Evolutionary conservation across 2,113 vertebrate species (phyloP).

Genomic region (Sphaerodactylus townsendi): DNA sequence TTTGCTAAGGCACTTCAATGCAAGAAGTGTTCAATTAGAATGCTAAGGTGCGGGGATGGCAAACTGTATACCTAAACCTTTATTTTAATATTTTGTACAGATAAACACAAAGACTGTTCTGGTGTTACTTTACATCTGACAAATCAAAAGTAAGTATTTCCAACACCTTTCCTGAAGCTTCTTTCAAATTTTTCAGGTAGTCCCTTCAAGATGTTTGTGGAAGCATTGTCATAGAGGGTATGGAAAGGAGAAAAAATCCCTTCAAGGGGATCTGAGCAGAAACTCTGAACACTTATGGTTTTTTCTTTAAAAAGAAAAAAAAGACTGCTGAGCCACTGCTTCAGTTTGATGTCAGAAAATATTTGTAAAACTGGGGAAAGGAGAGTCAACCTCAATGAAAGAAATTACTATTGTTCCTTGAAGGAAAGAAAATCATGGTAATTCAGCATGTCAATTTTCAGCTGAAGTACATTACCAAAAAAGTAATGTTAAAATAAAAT

Average conservation of each 20-base stretch:
- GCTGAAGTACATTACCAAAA: not conserved
- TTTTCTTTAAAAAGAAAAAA: not conserved
- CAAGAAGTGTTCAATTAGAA: not conserved
- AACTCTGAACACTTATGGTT: not conserved
- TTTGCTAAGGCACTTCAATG: not conserved
- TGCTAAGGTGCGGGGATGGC: not conserved
- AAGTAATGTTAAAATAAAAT: too few species aligned
- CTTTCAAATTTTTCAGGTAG: not conserved
- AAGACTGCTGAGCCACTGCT: not conserved
- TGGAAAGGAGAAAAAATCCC: not conserved
- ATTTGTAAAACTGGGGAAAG: not conserved
- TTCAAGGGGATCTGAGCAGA: not conserved
- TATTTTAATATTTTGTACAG: slow-evolving; percentile 70
- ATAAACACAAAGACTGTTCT: slow-evolving; percentile 94
- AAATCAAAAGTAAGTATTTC: slow-evolving; percentile 85
- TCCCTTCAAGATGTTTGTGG: not conserved
- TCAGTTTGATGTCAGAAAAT: not conserved
- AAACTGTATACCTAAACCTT: not conserved
- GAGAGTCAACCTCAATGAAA: not conserved
- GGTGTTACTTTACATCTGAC: slow-evolving; percentile 91
- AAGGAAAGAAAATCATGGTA: not conserved
- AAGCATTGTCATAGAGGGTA: not conserved
- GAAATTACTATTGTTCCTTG: not conserved
- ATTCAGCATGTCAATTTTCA: not conserved
- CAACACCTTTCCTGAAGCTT: not conserved